These are phyloP conservation scores for Pelagia noctiluca DNA, from an alignment of 30 jellyfish, hydroid and myxozoan species.

Conservation along the genomic window DNA sequence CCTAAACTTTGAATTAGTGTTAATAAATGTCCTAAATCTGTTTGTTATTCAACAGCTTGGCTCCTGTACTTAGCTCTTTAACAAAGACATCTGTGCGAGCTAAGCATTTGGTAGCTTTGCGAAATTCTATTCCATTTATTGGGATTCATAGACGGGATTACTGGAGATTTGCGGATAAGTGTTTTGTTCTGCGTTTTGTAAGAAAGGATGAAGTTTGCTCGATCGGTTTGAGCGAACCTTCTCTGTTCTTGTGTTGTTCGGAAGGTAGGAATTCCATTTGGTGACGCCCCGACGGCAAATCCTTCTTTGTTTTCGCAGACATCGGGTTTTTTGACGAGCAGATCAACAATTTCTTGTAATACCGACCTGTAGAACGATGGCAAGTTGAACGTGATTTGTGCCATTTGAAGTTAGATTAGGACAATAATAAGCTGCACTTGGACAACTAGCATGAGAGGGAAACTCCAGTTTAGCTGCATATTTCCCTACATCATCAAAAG, in stretches of 20 bases:
- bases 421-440: too few relatives aligned
- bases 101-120: background rate
- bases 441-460: too few relatives aligned
- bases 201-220: background rate
- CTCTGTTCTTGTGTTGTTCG: background rate
- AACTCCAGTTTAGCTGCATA: too few relatives aligned
- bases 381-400: too few relatives aligned
- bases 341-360: background rate
- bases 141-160: background rate
- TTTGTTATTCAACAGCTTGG: background rate
- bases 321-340: slow-evolving; percentile 5
- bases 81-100: background rate
- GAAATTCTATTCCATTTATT: background rate
- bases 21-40: background rate
- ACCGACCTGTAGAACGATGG: too few relatives aligned
- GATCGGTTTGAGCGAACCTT: background rate
- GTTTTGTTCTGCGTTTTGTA: background rate
- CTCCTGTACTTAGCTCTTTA: background rate
- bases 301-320: slow-evolving; percentile 1
- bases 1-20: background rate
- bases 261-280: too few relatives aligned
- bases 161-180: background rate
- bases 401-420: too few relatives aligned
- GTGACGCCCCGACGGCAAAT: background rate
- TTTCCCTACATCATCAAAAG: too few relatives aligned